These are phyloP conservation scores for Monochamus alternatus DNA, from an alignment of 2,888 invertebrate species.

Conservation along the genomic window DNA sequence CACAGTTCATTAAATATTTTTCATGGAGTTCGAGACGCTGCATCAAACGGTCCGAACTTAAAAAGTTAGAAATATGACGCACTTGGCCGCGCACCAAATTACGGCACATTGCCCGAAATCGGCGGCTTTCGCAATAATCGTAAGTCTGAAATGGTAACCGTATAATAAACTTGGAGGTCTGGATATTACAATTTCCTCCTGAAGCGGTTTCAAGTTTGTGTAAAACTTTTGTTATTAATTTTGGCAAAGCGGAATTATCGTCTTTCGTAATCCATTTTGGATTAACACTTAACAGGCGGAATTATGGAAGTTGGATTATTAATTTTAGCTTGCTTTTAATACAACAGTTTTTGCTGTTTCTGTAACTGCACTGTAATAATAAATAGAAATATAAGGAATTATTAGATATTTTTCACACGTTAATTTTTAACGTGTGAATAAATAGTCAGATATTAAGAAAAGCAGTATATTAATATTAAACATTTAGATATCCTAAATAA, in stretches of 20 bases:
- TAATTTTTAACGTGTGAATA: too few relatives aligned
- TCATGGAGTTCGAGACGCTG: slow-evolving; percentile 33
- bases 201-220: slow-evolving; percentile 16
- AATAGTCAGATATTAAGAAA: too few relatives aligned
- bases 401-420: too few relatives aligned
- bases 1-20: slow-evolving; percentile 36
- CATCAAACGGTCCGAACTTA: slow-evolving; percentile 26
- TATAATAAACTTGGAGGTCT: slow-evolving; percentile 32
- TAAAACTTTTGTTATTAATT: slow-evolving; percentile 36
- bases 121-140: slow-evolving; percentile 35
- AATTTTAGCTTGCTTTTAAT: background rate
- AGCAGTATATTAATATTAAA: too few relatives aligned
- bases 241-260: slow-evolving; percentile 25
- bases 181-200: slow-evolving; percentile 28
- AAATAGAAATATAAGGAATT: too few relatives aligned
- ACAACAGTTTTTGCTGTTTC: too few relatives aligned
- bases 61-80: slow-evolving; percentile 31
- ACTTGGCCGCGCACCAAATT: slow-evolving; percentile 32
- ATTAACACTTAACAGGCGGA: slow-evolving; percentile 20
- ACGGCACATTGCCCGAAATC: slow-evolving; percentile 21
- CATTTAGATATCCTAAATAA: too few relatives aligned
- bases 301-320: slow-evolving; percentile 10
- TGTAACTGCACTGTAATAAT: too few relatives aligned
- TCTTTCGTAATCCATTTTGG: slow-evolving; percentile 23
- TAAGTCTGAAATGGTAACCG: slow-evolving; percentile 31